Conservation (phyloP, 2,113 vertebrate species). For the Menidia beryllina region DNA sequence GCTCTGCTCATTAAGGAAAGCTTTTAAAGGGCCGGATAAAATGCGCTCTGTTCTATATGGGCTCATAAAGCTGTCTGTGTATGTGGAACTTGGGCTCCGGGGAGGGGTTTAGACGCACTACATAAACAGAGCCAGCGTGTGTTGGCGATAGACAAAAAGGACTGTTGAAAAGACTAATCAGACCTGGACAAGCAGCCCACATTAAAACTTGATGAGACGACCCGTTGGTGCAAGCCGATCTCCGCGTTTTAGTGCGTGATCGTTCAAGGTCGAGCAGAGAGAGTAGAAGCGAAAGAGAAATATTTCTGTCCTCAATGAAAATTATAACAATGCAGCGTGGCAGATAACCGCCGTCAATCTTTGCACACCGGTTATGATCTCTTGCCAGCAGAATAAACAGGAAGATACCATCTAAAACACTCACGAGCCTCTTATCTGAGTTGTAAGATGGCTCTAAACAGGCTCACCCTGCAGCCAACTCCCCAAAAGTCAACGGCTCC, state of each 20-base stretch:
- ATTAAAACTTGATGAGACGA: slow-evolving; percentile 83
- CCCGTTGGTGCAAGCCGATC: slow-evolving; percentile 57
- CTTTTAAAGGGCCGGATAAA: slow-evolving; percentile 53
- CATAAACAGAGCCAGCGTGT: slow-evolving; percentile 53
- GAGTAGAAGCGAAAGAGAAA: slow-evolving; percentile 39
- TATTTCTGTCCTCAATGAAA: no score
- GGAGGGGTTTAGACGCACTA: slow-evolving; percentile 6
- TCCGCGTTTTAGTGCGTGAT: slow-evolving; percentile 33
- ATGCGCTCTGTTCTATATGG: slow-evolving; percentile 22
- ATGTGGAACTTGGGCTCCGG: slow-evolving; percentile 27
- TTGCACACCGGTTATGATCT: background rate
- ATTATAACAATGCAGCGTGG: background rate
- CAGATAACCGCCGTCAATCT: background rate
- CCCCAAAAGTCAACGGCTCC: slow-evolving; percentile 45
- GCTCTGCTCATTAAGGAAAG: slow-evolving; percentile 63
- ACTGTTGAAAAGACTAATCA: slow-evolving; percentile 74
- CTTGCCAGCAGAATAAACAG: background rate
- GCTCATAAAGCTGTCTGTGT: slow-evolving; percentile 40
- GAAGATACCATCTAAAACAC: slow-evolving; percentile 1
- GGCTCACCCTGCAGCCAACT: slow-evolving; percentile 27
- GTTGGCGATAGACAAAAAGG: slow-evolving; percentile 54
- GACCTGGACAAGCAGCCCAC: slow-evolving; percentile 59
- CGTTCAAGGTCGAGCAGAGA: slow-evolving; percentile 34
- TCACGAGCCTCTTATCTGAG: no score
- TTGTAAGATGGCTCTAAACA: background rate